Conservation (phyloP, 2,888 invertebrate species). For the Oscheius myriophilus region DNA sequence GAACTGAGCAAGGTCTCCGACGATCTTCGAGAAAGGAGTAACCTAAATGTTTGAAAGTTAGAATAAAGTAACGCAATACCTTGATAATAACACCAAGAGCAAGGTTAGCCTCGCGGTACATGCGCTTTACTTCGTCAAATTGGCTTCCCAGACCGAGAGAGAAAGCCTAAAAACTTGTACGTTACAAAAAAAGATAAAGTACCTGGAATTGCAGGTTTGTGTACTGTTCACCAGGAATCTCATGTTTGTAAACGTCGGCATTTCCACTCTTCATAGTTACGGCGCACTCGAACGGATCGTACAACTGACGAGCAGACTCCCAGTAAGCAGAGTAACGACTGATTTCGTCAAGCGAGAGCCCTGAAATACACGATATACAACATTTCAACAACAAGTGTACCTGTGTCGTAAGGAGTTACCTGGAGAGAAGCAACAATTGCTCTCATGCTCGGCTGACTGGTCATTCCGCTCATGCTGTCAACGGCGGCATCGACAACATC, state of each 20-base stretch:
- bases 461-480: constrained; percentile 98
- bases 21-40: constrained; percentile 97
- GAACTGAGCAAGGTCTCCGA: constrained; percentile 97
- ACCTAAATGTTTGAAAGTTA: constrained; percentile 74
- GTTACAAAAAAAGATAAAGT: too few species aligned
- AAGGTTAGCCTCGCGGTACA: constrained; percentile 89
- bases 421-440: constrained; percentile 91
- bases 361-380: constrained; percentile 68
- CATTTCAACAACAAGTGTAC: constrained; percentile 72
- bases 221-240: constrained; percentile 98
- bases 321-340: constrained; percentile 97
- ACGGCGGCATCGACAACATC: constrained; percentile 81
- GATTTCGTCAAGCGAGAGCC: constrained; percentile 81
- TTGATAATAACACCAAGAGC: constrained; percentile 96
- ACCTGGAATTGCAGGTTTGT: constrained; percentile 97
- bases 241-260: constrained; percentile 96
- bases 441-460: constrained; percentile 99
- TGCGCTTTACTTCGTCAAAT: constrained; percentile 96
- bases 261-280: constrained; percentile 99
- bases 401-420: constrained; percentile 79
- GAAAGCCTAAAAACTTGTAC: constrained; percentile 78
- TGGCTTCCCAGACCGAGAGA: constrained; percentile 93
- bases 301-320: constrained; percentile 95
- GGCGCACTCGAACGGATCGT: constrained; percentile 97
- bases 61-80: constrained; percentile 73